Evolutionary conservation across 2,888 invertebrate species (phyloP), one percentile per base, ranked within the genome.

Genomic region (Sialis fuliginosa): DNA sequence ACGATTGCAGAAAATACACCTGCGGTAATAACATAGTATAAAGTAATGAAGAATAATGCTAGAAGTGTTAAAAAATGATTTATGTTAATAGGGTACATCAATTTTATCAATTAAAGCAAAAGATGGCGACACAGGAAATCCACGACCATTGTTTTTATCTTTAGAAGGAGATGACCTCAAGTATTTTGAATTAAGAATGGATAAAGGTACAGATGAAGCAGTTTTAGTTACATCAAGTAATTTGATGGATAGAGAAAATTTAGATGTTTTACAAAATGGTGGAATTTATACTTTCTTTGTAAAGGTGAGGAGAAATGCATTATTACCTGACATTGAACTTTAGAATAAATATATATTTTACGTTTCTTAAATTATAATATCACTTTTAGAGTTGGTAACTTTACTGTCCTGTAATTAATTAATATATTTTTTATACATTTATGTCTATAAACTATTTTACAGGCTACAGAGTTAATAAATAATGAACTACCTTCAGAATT

Each of bases 41-140:
- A 7, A 42, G 12, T 42, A 39, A 39, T 46, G 6, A 10, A 13
- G 10, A 43, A 43, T 32, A n/a, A 43, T 6, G 8, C 5, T 9
- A 35, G 6, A 44, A 33, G n/a, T 22, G 32, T 33, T n/a, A 33
- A 9, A 32, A 10, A 8, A 5, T 13, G 5, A n/a, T n/a, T 31
- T 10, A 32, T 8, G 6, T 33, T 44, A 60, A 48, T 56, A 74
- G 69, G 74, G 74, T 33, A 74, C 74, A 2, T 72, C 76, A 42
- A 75, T 88, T 47, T 64, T 86, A 58, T 77, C 78, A 12, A 77
- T 89, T 1, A 67, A 75, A 53, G 87, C 86, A 0, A 73, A 79
- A 49, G 90, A 90, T 57, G 89, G 88, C 1, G 90, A 90, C 59
- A 74, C 78, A 5, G 87, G 86, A 0, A 77, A 79, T 54, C 77